phyloP scores from a whole-genome alignment of 2,888 invertebrate species.

The Eulithis prunata region DNA sequence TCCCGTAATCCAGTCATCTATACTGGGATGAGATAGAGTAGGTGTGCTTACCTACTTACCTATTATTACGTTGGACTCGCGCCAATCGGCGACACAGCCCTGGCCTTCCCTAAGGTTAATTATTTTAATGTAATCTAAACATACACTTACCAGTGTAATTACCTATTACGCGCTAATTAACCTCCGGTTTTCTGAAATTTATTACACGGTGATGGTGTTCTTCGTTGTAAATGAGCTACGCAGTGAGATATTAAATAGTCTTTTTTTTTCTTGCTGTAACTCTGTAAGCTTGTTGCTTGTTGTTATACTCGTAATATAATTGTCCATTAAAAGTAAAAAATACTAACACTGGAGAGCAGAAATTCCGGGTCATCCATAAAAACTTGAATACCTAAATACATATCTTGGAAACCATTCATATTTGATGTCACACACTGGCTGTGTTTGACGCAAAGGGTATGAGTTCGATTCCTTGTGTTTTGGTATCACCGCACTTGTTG shows the following conservation, averaged over 20 bases:
- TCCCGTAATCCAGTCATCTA: conserved; percentile 44
- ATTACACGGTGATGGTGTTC: conserved; percentile 2
- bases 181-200: conserved; percentile 39
- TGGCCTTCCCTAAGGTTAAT: conserved; percentile 77
- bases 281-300: too few species aligned
- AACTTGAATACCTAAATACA: too few species aligned
- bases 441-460: too few species aligned
- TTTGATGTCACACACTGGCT: too few species aligned
- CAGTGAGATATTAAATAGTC: background rate
- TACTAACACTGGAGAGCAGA: too few species aligned
- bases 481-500: too few species aligned
- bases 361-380: too few species aligned
- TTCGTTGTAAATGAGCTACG: background rate
- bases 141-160: conserved; percentile 44
- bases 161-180: conserved; percentile 43
- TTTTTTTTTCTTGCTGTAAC: background rate
- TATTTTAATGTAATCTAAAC: conserved; percentile 68
- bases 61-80: conserved; percentile 62
- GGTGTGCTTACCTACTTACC: conserved; percentile 51
- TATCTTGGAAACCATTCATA: too few species aligned
- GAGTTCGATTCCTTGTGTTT: too few species aligned
- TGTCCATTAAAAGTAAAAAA: too few species aligned
- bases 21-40: conserved; percentile 51
- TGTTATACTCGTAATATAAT: too few species aligned
- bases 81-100: conserved; percentile 75